Evolutionary conservation across 2,888 invertebrate species (phyloP).

Genomic region (Dugesia japonica): DNA sequence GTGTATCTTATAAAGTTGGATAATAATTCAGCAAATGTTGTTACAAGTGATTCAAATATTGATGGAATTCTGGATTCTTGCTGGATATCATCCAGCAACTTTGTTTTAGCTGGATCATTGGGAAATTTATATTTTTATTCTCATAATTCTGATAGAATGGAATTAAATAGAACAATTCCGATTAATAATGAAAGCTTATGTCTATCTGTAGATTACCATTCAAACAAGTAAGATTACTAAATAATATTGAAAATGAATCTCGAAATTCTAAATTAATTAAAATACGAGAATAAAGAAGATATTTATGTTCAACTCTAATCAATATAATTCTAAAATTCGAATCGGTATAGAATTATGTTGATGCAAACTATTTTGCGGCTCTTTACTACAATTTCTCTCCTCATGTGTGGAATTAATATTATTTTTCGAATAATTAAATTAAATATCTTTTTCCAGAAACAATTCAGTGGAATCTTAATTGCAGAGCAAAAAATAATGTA

Average conservation of each 20-base stretch:
- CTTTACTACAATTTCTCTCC: too few relatives aligned
- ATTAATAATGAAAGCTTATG: background rate
- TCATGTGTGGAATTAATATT: too few relatives aligned
- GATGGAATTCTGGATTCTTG: conserved; percentile 16
- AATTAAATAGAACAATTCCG: background rate
- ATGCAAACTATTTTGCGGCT: too few relatives aligned
- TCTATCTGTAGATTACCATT: background rate
- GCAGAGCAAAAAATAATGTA: too few relatives aligned
- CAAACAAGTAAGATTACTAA: background rate
- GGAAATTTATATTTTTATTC: background rate
- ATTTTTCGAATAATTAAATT: too few relatives aligned
- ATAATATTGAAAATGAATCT: background rate
- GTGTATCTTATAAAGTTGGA: background rate
- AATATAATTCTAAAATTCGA: too few relatives aligned
- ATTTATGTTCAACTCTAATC: too few relatives aligned
- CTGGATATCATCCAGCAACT: background rate
- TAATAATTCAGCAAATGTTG: background rate
- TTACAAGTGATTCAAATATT: background rate
- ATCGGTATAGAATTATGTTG: too few relatives aligned
- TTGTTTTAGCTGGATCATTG: background rate
- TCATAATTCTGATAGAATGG: background rate
- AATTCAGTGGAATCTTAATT: too few relatives aligned
- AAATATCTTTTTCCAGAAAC: too few relatives aligned
- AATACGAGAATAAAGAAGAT: too few relatives aligned
- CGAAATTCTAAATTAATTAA: too few relatives aligned